phyloP scores from a whole-genome alignment of 2,888 invertebrate species.

The Dynastes hyllus region DNA sequence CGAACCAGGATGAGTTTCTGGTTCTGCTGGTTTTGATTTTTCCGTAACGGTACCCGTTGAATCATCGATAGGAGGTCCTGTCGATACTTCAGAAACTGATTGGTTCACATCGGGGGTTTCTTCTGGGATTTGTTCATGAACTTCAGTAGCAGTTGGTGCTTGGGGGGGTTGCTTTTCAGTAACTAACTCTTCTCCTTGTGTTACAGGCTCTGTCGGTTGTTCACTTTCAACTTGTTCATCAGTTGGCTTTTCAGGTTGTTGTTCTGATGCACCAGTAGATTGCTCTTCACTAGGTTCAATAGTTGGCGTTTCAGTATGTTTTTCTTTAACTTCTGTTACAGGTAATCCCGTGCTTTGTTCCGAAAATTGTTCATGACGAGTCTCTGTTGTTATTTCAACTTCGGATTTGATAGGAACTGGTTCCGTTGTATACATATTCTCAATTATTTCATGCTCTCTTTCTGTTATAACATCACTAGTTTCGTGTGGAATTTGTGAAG shows the following conservation, averaged over 20 bases:
- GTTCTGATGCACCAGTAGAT: constrained; percentile 47
- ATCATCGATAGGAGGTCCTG: constrained; percentile 26
- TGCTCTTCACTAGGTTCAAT: constrained; percentile 32
- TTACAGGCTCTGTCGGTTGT: constrained; percentile 38
- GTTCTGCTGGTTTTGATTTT: constrained; percentile 51
- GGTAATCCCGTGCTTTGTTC: constrained; percentile 47
- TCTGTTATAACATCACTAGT: neutral
- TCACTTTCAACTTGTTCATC: constrained; percentile 46
- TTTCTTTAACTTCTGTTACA: constrained; percentile 44
- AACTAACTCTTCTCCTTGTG: constrained; percentile 54
- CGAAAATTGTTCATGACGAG: constrained; percentile 20
- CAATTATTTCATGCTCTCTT: constrained; percentile 12
- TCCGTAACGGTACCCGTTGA: constrained; percentile 36
- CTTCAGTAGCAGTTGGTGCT: constrained; percentile 44
- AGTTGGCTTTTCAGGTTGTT: constrained; percentile 32
- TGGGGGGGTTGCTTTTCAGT: constrained; percentile 49
- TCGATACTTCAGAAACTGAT: constrained; percentile 51
- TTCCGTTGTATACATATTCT: constrained; percentile 44
- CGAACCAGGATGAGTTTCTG: constrained; percentile 43
- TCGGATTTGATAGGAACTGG: neutral
- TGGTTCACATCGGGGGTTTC: constrained; percentile 22
- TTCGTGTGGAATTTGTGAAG: constrained; percentile 4
- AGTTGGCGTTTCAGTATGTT: constrained; percentile 41
- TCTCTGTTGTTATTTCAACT: constrained; percentile 52
- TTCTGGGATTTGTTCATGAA: constrained; percentile 43